Base-by-base conservation (phyloP, 1,140 invertebrate species). In the Anastrepha ludens region DNA sequence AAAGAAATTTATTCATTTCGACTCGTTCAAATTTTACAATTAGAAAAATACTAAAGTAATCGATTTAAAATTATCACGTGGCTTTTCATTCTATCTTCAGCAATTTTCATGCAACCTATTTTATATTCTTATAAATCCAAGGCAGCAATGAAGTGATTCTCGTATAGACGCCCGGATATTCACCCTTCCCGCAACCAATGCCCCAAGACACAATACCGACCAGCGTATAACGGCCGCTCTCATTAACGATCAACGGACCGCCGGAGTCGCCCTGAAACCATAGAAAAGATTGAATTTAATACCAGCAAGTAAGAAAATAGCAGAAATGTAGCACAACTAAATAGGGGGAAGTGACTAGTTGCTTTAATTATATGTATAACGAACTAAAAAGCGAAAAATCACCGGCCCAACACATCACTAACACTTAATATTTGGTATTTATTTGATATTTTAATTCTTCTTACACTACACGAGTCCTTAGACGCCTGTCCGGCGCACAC, bases 121-220 rank as follows among this genome's bases (percentile, higher is more conserved):
- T 91, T 44, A 92, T 91, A 86, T 97, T 97, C 91, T 96, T 96
- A 85, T 94, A 94, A 90, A 98, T 97, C 97, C 97, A 98, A 13
- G 95, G 95, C 89, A 97, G 92, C 93, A 97, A 97, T 87, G 95
- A 95, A 29, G 96, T 95, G 20, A 98, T 96, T 90, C 97, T 94
- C 3, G 91, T 96, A 65, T 93, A 93, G 2, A 93, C 97, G 13
- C 98, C 98, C 1, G 98, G 98, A 94, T 97, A 97, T 92, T 97
- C 96, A 41, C 96, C 96, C 94, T 98, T 97, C 8, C 98, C 98
- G 92, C 98, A 99, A 47, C 98, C 97, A 90, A 98, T 97, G 44
- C 98, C 98, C 97, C 97, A 99, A 17, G 97, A 98, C 0, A 98
- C 97, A 15, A 99, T 96, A 58, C 98, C 98, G 2, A 98, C 96